A percentile compares a stretch with the other conserved stretches of the same genome.
phyloP scores from a whole-genome alignment of 1,140 invertebrate genomes.

The Brachionus rotundiformis region DNA sequence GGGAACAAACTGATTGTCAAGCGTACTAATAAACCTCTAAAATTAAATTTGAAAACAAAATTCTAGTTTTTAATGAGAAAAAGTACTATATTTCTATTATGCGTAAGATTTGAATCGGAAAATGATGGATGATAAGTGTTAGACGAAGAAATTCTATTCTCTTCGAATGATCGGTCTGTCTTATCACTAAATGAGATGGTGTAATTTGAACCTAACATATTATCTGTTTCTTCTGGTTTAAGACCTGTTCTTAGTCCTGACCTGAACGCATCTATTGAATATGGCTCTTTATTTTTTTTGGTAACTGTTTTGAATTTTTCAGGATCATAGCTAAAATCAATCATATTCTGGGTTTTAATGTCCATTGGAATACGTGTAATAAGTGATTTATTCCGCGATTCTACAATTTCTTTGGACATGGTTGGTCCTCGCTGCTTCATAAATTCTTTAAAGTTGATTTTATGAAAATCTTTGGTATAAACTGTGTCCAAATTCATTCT shows the following conservation, averaged over 20 bases:
- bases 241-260: constrained; percentile 21
- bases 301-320: background rate
- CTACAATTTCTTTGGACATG: constrained; percentile 14
- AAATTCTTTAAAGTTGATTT: constrained; percentile 12
- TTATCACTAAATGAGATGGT: constrained; percentile 20
- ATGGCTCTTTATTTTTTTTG: constrained; percentile 29
- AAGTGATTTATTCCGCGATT: background rate
- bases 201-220: constrained; percentile 2
- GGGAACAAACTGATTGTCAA: constrained; percentile 36
- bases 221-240: background rate
- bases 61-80: background rate
- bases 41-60: background rate
- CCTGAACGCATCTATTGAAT: constrained; percentile 6
- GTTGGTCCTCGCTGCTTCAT: background rate
- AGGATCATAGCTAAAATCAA: constrained; percentile 45
- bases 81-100: constrained; percentile 46
- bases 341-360: constrained; percentile 29
- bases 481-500: constrained; percentile 49
- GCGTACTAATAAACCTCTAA: constrained; percentile 45
- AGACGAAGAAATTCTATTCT: background rate
- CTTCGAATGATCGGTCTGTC: background rate
- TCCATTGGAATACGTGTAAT: constrained; percentile 41
- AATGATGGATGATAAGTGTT: background rate
- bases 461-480: constrained; percentile 50
- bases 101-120: constrained; percentile 29